phyloP scores from a whole-genome alignment of 2,888 invertebrate species.

The Scotopteryx bipunctaria region DNA sequence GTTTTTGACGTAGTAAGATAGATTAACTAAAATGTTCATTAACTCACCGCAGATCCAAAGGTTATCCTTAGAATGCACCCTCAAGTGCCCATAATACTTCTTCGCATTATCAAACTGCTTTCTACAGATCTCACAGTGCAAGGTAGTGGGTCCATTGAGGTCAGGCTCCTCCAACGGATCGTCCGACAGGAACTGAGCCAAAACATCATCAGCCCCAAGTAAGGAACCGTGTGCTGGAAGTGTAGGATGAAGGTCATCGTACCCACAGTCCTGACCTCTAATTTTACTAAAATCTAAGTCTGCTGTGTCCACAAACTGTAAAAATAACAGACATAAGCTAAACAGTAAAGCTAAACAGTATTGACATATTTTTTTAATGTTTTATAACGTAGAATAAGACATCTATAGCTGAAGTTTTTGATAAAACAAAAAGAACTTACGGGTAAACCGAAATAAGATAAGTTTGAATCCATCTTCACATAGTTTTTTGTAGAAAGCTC shows the following conservation, averaged over 20 bases:
- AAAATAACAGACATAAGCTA: not conserved
- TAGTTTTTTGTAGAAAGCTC: not conserved
- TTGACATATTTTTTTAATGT: too few relatives aligned
- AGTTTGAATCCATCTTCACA: conserved; percentile 60
- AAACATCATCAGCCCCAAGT: conserved; percentile 64
- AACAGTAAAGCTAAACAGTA: too few relatives aligned
- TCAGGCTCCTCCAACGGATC: conserved; percentile 74
- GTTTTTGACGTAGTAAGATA: too few relatives aligned
- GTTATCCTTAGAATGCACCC: conserved; percentile 75
- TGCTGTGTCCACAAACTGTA: conserved; percentile 68
- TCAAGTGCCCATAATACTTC: conserved; percentile 75
- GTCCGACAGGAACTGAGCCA: conserved; percentile 72
- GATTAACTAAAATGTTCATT: not conserved
- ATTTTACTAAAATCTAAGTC: conserved; percentile 54
- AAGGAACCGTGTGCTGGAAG: conserved; percentile 56
- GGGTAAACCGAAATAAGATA: conserved; percentile 70
- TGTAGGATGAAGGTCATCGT: conserved; percentile 57
- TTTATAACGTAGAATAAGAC: too few relatives aligned
- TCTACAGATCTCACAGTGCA: conserved; percentile 74
- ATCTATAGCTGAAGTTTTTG: too few relatives aligned
- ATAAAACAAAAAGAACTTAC: conserved; percentile 51
- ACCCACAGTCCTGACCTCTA: conserved; percentile 54
- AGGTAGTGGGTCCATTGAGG: conserved; percentile 70
- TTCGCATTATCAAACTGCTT: conserved; percentile 76
- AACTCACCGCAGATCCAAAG: conserved; percentile 73